These are phyloP conservation scores for Callitettix versicolor DNA, from an alignment of 1,140 invertebrate species.

Conservation along the genomic window DNA sequence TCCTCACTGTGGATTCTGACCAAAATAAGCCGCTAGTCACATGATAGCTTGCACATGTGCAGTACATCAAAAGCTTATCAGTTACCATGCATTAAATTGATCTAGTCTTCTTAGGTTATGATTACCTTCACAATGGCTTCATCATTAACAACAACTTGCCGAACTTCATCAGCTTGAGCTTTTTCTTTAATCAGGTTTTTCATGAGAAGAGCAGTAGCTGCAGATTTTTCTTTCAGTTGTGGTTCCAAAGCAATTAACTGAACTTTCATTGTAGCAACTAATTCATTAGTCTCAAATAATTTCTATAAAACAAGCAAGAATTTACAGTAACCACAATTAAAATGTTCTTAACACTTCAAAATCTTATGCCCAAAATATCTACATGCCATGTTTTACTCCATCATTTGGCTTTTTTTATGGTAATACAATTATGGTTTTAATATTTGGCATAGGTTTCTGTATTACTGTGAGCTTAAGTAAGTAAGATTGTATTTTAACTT, in stretches of 20 bases:
- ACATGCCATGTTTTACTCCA: background rate
- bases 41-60: too few relatives aligned
- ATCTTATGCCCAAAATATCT: slow-evolving; percentile 3
- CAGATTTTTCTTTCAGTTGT: slow-evolving; percentile 68
- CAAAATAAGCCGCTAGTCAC: too few relatives aligned
- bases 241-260: slow-evolving; percentile 79
- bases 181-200: slow-evolving; percentile 67
- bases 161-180: slow-evolving; percentile 70
- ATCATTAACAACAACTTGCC: slow-evolving; percentile 59
- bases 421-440: too few relatives aligned
- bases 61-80: too few relatives aligned
- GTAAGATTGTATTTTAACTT: too few relatives aligned
- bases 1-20: too few relatives aligned
- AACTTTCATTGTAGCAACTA: slow-evolving; percentile 76
- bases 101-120: too few relatives aligned
- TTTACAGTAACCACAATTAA: background rate
- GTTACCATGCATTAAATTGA: too few relatives aligned
- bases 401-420: background rate
- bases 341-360: slow-evolving; percentile 7
- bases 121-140: slow-evolving; percentile 68
- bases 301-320: slow-evolving; percentile 44
- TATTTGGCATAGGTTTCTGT: too few relatives aligned
- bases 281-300: slow-evolving; percentile 71
- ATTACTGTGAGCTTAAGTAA: too few relatives aligned
- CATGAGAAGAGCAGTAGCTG: slow-evolving; percentile 68